Evolutionary conservation across 1,140 invertebrate species (phyloP), one percentile per base, ranked within the genome.

Genomic region (Neoseiulus cucumeris): DNA sequence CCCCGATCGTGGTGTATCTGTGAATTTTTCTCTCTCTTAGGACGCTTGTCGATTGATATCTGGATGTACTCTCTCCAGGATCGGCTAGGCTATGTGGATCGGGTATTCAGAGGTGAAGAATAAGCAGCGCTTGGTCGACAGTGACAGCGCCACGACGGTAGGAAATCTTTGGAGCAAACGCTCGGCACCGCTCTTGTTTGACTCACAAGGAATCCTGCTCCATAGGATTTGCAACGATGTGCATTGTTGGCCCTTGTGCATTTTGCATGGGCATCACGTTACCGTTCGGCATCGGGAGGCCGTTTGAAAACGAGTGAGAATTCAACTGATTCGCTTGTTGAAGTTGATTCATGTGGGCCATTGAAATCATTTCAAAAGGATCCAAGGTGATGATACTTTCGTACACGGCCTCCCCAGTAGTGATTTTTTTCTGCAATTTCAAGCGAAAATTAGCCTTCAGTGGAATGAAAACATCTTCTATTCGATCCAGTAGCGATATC

Each of bases 311-410:
- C 33, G 33, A 39, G 33, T 39, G 33, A 4, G 9, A 6, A 39
- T 59, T 25, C 17, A 59, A 17, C 51, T 59, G 51, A 59, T 33
- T 33, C 22, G 33, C 25, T 33, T 59, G 51, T 22, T 28, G 18
- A 14, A 47, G 45, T 28, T 47, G 45, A 25, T 59, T 59, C 22
- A 59, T 17, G 22, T 59, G 51, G 22, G 51, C 51, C 51, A 59
- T 59, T 25, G 51, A 59, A 9, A 59, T 59, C 51, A 59, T 59
- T 20, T 59, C 51, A 59, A 59, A 59, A 17, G 51, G 51, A 25
- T 59, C 51, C 25, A 59, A 33, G 14, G 51, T 59, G 51, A 59
- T 59, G 25, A 59, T 59, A 59, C 51, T 59, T 25, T 59, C 51
- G 9, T 59, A 59, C 2, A 59, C 51, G 51, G 51, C 51, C 9